Conservation (phyloP, 2,888 invertebrate species). For the Hololepta plana region DNA sequence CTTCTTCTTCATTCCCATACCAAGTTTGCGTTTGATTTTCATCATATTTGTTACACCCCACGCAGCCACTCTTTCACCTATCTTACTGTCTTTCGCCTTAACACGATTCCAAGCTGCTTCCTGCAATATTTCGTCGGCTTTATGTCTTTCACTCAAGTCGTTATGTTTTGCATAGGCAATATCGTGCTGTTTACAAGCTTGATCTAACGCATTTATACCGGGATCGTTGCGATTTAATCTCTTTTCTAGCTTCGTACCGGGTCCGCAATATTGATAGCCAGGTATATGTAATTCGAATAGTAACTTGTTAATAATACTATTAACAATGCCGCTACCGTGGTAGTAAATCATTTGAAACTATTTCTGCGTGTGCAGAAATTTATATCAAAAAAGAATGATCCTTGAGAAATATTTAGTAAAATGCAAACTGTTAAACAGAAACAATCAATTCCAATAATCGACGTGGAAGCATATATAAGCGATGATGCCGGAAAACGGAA, state of each 20-base stretch:
- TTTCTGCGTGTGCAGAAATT: too few relatives aligned
- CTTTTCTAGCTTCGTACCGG: constrained; percentile 14
- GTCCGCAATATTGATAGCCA: constrained; percentile 14
- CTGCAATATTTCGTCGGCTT: constrained; percentile 19
- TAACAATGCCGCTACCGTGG: constrained; percentile 10
- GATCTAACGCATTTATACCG: constrained; percentile 18
- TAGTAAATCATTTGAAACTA: too few relatives aligned
- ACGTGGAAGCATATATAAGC: too few relatives aligned
- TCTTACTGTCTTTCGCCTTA: constrained; percentile 13
- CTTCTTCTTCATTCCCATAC: constrained; percentile 12
- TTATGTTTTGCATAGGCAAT: constrained; percentile 14
- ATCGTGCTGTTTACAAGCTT: constrained; percentile 18
- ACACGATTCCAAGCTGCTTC: constrained; percentile 17
- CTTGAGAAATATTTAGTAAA: too few relatives aligned
- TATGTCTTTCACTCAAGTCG: constrained; percentile 13
- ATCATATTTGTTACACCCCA: constrained; percentile 16
- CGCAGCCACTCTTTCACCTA: constrained; percentile 17
- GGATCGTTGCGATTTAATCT: constrained; percentile 17
- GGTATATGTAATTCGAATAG: constrained; percentile 13
- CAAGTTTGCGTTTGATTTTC: constrained; percentile 17
- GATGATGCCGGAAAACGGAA: too few relatives aligned
- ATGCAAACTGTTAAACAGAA: too few relatives aligned
- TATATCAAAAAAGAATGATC: too few relatives aligned
- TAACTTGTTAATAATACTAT: constrained; percentile 12
- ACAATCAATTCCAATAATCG: too few relatives aligned